Conservation (phyloP, 2,113 vertebrate genomes). For the Pleuronectes platessa region DNA sequence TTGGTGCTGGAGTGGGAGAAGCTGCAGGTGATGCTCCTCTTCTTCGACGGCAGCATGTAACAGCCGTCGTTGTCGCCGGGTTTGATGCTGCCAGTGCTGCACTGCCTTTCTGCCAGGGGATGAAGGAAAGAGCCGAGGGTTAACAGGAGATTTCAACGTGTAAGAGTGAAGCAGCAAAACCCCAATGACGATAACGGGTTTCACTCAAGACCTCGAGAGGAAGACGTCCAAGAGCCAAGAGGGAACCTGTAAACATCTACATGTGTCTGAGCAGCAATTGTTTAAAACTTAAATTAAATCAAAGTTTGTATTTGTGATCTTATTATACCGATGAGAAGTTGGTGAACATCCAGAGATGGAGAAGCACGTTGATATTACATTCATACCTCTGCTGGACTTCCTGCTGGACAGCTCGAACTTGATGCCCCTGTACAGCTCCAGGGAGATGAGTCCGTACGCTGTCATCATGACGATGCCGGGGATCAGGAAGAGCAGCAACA, state of each 20-base stretch:
- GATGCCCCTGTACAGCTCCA: conserved; percentile 96
- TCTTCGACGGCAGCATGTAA: conserved; percentile 86
- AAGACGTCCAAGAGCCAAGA: not conserved
- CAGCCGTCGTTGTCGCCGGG: conserved; percentile 89
- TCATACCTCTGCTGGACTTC: conserved; percentile 86
- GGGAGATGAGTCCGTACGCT: conserved; percentile 93
- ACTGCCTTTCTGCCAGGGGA: conserved; percentile 83
- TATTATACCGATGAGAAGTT: too few species aligned
- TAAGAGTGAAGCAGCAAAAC: not conserved
- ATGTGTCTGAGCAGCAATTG: too few species aligned
- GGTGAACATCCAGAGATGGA: too few species aligned
- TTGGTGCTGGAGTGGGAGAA: not conserved
- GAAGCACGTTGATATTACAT: too few species aligned
- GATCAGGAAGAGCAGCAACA: conserved; percentile 93
- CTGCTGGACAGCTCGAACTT: conserved; percentile 88
- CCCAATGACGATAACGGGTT: too few species aligned
- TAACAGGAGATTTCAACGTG: too few species aligned
- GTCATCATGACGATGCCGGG: conserved; percentile 95
- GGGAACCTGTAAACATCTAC: too few species aligned
- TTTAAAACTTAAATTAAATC: too few species aligned
- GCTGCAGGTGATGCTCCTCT: conserved; percentile 49
- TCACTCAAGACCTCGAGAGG: not conserved
- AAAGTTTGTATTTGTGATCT: too few species aligned
- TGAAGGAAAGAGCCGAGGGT: too few species aligned
- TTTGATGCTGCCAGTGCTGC: conserved; percentile 79